phyloP scores from a whole-genome alignment of 2,797 vertebrate species.

The Zalophus californianus region DNA sequence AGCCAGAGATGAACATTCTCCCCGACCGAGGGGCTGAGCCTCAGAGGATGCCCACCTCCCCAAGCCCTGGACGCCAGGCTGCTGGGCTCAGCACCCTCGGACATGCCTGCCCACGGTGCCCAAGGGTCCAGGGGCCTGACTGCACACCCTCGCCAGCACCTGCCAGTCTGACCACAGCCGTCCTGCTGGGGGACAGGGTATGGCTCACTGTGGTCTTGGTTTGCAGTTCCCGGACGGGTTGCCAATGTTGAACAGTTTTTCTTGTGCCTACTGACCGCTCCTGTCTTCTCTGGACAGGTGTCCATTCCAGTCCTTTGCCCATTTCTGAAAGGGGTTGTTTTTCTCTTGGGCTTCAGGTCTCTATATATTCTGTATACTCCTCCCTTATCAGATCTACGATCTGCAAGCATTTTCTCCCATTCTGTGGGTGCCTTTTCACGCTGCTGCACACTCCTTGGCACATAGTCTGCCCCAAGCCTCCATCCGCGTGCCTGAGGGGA shows the following conservation, averaged over 20 bases:
- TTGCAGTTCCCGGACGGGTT: fast-evolving
- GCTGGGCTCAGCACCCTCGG: neutral
- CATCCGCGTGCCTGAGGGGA: fast-evolving
- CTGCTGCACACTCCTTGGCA: no score
- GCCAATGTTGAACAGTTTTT: neutral
- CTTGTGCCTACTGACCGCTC: neutral
- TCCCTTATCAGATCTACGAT: no score
- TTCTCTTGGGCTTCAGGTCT: neutral
- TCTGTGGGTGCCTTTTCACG: neutral
- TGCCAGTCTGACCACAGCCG: neutral
- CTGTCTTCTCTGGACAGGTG: neutral
- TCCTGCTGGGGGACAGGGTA: neutral
- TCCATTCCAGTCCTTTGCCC: neutral
- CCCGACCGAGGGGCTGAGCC: neutral
- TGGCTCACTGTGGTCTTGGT: neutral
- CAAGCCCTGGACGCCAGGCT: neutral
- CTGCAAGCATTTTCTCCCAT: neutral
- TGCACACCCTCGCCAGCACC: neutral
- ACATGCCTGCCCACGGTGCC: fast-evolving
- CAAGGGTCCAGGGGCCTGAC: neutral
- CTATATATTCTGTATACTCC: neutral
- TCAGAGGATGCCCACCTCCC: neutral
- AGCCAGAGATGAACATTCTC: neutral
- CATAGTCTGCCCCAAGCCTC: neutral
- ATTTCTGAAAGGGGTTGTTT: neutral